Base-by-base conservation (phyloP, 2,888 invertebrate species). In the Tupiocoris notatus region DNA sequence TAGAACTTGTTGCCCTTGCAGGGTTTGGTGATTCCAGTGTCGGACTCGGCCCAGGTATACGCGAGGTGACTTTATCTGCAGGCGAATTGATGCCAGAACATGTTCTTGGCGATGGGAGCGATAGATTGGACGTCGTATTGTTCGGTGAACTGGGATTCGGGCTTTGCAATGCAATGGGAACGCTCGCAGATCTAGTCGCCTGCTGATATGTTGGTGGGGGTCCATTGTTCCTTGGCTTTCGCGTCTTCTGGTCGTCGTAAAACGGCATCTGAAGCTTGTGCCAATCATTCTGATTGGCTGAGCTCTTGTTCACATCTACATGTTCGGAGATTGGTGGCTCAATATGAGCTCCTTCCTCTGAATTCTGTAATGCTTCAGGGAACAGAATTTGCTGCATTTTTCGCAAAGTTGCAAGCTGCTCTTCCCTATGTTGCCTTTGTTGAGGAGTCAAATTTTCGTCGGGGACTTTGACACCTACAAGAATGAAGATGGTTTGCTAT, bases 391-490 rank as follows among this genome's bases (percentile, higher is more conserved):
- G 93, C 81, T 96, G 93, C 91, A 97, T 94, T 86, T 96, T 95
- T 79, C 92, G 86, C 79, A 98, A 88, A 78, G 93, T 95, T 2
- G 96, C 96, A 67, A 98, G 86, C 82, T 96, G 94, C 82, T 95
- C 95, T 85, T 96, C 96, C 78, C 98, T 89, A 83, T 96, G 95
- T 79, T 95, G 94, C 75, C 95, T 89, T 84, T 98, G 97, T 84
- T 97, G 95, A 54, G 97, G 96, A 73, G 98, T 98, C 81, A 98
- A 86, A 85, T 96, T 96, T 86, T 97, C 97, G 85, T 95, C 95
- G 81, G 95, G 95, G 82, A 96, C 93, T 88, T 96, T 95, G 64
- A 95, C 93, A 81, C 92, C 89, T 87, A 67, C 62, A 58, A 78
- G n/a, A n/a, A n/a, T n/a, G n/a, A n/a, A n/a, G n/a, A n/a, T n/a